Conservation (phyloP, 2,888 invertebrate genomes). For the Oeneis ivallda region DNA sequence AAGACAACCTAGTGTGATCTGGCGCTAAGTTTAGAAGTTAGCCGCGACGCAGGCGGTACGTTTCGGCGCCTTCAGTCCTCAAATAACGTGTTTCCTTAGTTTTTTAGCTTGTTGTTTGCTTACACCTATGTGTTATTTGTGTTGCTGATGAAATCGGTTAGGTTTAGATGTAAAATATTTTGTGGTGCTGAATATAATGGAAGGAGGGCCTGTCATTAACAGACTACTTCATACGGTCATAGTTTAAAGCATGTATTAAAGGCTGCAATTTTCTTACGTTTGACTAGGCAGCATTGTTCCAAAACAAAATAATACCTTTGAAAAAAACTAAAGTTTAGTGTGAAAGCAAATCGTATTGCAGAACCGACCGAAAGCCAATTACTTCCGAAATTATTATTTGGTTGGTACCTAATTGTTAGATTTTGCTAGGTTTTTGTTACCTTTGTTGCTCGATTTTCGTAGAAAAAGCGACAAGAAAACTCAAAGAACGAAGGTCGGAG, state of each 20-base stretch:
- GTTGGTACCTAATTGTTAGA: background rate
- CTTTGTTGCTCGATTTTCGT: background rate
- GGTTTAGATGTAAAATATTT: background rate
- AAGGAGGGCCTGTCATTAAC: no score
- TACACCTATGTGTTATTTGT: background rate
- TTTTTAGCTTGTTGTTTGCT: conserved; percentile 42
- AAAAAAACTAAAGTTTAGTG: no score
- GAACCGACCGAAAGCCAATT: no score
- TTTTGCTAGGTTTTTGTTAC: background rate
- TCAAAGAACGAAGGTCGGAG: conserved; percentile 42
- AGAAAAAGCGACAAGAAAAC: conserved; percentile 39
- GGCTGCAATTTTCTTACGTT: no score
- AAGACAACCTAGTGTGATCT: conserved; percentile 2
- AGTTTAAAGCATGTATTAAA: no score
- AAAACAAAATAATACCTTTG: no score
- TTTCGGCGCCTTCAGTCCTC: conserved; percentile 50
- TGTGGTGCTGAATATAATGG: background rate
- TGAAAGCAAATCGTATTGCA: no score
- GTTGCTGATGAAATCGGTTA: conserved; percentile 2
- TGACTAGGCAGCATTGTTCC: no score
- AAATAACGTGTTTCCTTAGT: conserved; percentile 54
- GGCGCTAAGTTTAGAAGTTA: conserved; percentile 54
- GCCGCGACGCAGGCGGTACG: conserved; percentile 31
- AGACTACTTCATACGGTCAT: no score
- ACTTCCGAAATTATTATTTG: no score